Percentiles rank a stretch among this genome's conserved stretches.
phyloP scores from a whole-genome alignment of 1,140 invertebrate species.

The Piezodorus guildinii region DNA sequence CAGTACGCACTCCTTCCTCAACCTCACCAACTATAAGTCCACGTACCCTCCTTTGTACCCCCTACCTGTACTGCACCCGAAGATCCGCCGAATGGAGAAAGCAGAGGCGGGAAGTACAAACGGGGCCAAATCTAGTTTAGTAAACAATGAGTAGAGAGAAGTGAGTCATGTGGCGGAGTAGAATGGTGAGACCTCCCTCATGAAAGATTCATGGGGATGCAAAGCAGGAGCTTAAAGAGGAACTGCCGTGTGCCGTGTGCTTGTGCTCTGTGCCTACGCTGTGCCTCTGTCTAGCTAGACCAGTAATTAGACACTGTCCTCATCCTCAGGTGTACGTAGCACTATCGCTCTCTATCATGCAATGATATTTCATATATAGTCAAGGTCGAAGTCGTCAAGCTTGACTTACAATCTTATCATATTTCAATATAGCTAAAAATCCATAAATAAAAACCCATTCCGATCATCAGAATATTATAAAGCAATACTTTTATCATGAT shows the following conservation, averaged over 20 bases:
- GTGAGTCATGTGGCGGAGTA: conserved; percentile 25
- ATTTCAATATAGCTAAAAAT: no score
- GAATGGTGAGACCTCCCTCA: conserved; percentile 21
- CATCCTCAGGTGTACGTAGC: no score
- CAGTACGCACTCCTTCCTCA: no score
- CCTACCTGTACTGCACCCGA: not conserved
- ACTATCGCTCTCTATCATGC: no score
- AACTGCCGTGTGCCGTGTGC: not conserved
- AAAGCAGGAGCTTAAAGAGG: conserved; percentile 10
- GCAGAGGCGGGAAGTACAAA: conserved; percentile 19
- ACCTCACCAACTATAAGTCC: not conserved
- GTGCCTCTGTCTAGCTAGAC: no score
- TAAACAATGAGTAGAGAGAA: conserved; percentile 25
- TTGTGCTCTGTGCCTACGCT: not conserved
- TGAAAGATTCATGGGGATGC: conserved; percentile 18
- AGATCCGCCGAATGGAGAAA: not conserved
- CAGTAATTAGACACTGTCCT: no score
- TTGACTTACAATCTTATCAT: no score
- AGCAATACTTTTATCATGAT: no score
- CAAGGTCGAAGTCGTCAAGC: no score
- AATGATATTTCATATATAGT: no score
- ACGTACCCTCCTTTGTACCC: not conserved
- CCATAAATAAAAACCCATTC: no score
- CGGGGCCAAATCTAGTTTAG: conserved; percentile 26
- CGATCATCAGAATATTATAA: no score